Percentiles rank a stretch among this genome's conserved stretches.
Conservation (phyloP, 2,888 invertebrate species). For the Drosophila tripunctata region DNA sequence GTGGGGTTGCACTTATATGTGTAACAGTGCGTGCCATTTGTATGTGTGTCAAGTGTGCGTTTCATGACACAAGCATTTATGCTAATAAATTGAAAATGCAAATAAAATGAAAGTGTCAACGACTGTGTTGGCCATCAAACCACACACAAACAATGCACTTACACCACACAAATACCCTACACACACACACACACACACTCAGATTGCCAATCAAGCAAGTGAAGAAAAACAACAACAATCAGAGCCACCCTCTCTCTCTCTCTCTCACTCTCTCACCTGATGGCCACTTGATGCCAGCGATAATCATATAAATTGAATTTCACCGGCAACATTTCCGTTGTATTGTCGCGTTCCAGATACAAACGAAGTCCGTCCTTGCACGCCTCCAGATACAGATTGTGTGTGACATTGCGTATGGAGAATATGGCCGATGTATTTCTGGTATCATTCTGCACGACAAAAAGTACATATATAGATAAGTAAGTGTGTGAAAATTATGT, state of each 20-base stretch:
- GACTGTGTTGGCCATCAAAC: conserved; percentile 51
- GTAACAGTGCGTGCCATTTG: conserved; percentile 50
- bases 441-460: conserved; percentile 62
- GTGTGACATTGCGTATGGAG: conserved; percentile 82
- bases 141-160: conserved; percentile 40
- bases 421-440: conserved; percentile 81
- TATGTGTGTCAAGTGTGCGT: conserved; percentile 72
- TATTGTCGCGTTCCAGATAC: conserved; percentile 83
- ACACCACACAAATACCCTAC: conserved; percentile 13
- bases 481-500: no score
- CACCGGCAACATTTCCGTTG: conserved; percentile 84
- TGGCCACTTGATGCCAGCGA: conserved; percentile 84
- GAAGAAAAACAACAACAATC: conserved; percentile 13
- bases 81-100: conserved; percentile 79
- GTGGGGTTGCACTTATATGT: conserved; percentile 27
- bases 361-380: conserved; percentile 82
- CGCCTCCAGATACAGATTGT: conserved; percentile 83
- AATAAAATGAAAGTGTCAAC: conserved; percentile 74
- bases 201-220: conserved; percentile 52
- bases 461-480: no score
- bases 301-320: conserved; percentile 84
- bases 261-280: conserved; percentile 81
- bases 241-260: not conserved
- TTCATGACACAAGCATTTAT: conserved; percentile 69
- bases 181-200: conserved; percentile 11